phyloP scores from a whole-genome alignment of 2,888 invertebrate genomes.

The Homarus gammarus region DNA sequence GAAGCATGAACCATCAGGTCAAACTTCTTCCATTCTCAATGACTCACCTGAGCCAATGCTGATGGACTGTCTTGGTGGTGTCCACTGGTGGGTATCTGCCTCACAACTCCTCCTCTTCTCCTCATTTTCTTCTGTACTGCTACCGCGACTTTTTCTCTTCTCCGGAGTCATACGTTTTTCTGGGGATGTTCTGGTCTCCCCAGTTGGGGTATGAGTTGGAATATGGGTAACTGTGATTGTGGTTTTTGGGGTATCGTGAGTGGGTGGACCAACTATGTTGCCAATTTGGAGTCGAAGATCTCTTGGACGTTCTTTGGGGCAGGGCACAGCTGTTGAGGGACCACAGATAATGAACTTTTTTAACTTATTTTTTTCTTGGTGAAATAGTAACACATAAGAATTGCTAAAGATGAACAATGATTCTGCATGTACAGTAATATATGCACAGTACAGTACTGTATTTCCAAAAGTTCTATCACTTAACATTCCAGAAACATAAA shows the following conservation, averaged over 20 bases:
- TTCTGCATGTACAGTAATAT: too few relatives aligned
- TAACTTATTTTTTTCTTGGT: too few relatives aligned
- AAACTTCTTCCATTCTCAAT: background rate
- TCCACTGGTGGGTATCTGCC: slow-evolving; percentile 59
- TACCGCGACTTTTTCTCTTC: slow-evolving; percentile 60
- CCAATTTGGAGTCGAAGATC: slow-evolving; percentile 47
- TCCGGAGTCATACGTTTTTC: slow-evolving; percentile 69
- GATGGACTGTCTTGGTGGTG: slow-evolving; percentile 50
- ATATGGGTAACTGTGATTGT: slow-evolving; percentile 23
- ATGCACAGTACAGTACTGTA: too few relatives aligned
- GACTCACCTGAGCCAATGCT: slow-evolving; percentile 57
- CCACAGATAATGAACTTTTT: too few relatives aligned
- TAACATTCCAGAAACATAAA: too few relatives aligned
- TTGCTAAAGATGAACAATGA: too few relatives aligned
- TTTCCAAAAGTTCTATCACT: too few relatives aligned
- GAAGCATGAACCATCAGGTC: background rate
- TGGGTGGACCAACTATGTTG: background rate
- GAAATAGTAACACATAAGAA: too few relatives aligned
- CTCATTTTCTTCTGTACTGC: slow-evolving; percentile 64
- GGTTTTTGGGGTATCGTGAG: slow-evolving; percentile 18
- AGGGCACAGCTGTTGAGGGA: slow-evolving; percentile 43
- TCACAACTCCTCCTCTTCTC: slow-evolving; percentile 75
- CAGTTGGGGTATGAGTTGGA: background rate
- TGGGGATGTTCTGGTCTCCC: slow-evolving; percentile 29
- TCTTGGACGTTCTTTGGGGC: slow-evolving; percentile 57